These are phyloP conservation scores for Sylvietta virens DNA, from an alignment of 2,113 vertebrate genomes.

Conservation along the genomic window DNA sequence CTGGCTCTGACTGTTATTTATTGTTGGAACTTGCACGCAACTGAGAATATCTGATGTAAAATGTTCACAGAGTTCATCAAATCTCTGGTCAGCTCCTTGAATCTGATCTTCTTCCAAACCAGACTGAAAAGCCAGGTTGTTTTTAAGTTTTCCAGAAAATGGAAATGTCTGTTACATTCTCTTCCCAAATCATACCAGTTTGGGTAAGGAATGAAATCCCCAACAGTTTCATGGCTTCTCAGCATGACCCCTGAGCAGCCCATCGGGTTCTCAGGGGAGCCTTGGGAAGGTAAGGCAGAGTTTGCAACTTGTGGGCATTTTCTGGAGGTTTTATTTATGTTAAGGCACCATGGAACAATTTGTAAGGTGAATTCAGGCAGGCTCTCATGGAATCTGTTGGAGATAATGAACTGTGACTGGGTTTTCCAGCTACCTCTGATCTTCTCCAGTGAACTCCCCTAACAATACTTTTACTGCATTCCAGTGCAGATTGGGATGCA, in stretches of 20 bases:
- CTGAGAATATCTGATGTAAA: fast-evolving
- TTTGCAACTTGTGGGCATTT: background rate
- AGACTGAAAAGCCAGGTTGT: background rate
- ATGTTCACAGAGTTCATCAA: background rate
- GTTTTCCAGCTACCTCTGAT: background rate
- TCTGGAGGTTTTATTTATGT: background rate
- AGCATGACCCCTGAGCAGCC: background rate
- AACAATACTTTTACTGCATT: background rate
- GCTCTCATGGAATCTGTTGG: background rate
- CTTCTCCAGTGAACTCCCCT: background rate
- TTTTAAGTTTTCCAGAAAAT: background rate
- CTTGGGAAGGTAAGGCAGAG: background rate
- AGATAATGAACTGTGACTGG: background rate
- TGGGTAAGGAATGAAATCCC: background rate
- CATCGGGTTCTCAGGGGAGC: background rate
- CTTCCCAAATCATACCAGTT: background rate
- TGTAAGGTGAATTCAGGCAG: background rate
- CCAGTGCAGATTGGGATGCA: background rate
- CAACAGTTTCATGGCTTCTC: background rate
- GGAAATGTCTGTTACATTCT: fast-evolving
- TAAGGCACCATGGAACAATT: background rate
- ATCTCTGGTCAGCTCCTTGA: background rate
- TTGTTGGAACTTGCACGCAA: background rate
- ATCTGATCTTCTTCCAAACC: background rate
- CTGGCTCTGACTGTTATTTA: background rate